Evolutionary conservation across 2,113 vertebrate genomes (phyloP), one percentile per base, ranked within the genome.

Genomic region (Carollia perspicillata): DNA sequence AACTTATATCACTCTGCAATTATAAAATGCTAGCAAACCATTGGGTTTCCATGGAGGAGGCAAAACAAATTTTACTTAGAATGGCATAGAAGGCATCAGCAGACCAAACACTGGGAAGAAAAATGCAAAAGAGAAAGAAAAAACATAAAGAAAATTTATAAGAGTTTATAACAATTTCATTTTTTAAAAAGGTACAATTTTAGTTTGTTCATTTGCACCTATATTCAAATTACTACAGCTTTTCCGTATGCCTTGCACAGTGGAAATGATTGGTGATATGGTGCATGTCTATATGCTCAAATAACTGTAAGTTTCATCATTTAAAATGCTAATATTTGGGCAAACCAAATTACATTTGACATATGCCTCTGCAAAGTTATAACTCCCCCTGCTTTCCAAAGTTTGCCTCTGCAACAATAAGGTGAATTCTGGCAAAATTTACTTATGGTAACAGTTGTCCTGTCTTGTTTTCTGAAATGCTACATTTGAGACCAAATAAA

Each of bases 401-500:
- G 97, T 7, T 95, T 97, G 97, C 97, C 98, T 98, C 98, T 97
- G 96, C 92, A 97, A 96, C n/a, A 91, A 37, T 90, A 98, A 98
- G 90, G 97, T 35, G 79, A 97, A 79, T 94, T 98, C 60, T 68
- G 96, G 96, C 97, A 97, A 98, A 35, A 97, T 92, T 89, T 96
- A 94, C 91, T 97, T 94, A 90, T 42, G 66, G 49, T 58, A 97
- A 97, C 78, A 85, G 71, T 89, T 95, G 89, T 95, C 96, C 47
- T 89, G 79, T 96, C 95, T 97, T 83, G 47, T 97, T 92, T 96
- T 97, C 93, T 97, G 95, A 98, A 98, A 98, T 98, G 98, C 98
- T 98, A 98, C 97, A 90, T 98, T 97, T 97, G 98, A 98, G 98
- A 98, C 97, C 97, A 97, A 97, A 98, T 96, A 72, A 97, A 98